Conservation (phyloP, 2,113 vertebrate genomes). For the Alosa alosa region DNA sequence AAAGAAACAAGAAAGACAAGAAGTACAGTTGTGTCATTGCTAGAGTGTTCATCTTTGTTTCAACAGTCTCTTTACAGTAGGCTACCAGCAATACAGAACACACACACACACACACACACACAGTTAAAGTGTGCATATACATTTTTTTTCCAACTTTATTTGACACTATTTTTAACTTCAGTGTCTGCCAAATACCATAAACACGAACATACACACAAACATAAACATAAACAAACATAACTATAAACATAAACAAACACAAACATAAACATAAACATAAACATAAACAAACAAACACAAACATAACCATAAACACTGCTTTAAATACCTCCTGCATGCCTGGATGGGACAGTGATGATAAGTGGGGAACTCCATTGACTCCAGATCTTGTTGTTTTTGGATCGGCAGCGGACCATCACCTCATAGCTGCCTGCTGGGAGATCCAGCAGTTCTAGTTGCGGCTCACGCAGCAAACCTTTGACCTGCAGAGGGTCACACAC, state of each 20-base stretch:
- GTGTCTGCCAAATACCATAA: too few relatives aligned
- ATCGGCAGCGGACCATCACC: conserved; percentile 68
- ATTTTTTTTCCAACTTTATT: too few relatives aligned
- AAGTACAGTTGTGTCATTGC: neutral
- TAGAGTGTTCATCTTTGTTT: neutral
- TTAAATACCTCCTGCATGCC: conserved; percentile 50
- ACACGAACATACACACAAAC: too few relatives aligned
- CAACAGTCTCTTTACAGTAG: neutral
- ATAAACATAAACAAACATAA: too few relatives aligned
- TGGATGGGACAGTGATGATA: conserved; percentile 52
- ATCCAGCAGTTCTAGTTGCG: conserved; percentile 64
- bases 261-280: too few relatives aligned
- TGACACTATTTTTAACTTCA: too few relatives aligned
- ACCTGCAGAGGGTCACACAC: conserved; percentile 52
- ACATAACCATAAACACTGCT: neutral
- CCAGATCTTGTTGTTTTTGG: conserved; percentile 65
- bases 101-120: too few relatives aligned
- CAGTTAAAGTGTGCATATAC: too few relatives aligned
- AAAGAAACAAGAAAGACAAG: neutral
- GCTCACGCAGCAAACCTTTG: conserved; percentile 64
- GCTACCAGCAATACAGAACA: too few relatives aligned
- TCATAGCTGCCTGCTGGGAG: conserved; percentile 61
- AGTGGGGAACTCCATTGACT: conserved; percentile 69
- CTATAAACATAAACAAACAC: too few relatives aligned
- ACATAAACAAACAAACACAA: too few relatives aligned